Conservation (phyloP, 2,113 vertebrate genomes). For the Numida meleagris region DNA sequence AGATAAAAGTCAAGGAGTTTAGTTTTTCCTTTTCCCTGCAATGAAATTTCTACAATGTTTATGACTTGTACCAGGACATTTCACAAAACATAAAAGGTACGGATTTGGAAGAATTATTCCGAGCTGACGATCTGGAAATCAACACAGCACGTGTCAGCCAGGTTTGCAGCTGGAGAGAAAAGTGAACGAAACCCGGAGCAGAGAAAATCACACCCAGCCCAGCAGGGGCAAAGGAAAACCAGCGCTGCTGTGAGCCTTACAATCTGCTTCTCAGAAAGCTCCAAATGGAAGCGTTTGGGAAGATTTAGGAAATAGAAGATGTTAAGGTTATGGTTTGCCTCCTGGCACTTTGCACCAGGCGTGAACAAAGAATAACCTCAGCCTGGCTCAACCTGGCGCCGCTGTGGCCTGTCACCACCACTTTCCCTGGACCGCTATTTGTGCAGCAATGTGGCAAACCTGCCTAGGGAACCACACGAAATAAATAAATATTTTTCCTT, state of each 20-base stretch:
- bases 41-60: not conserved
- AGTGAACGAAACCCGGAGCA: not conserved
- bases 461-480: not conserved
- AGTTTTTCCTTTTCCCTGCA: not conserved
- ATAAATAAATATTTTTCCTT: not conserved
- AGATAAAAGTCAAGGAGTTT: not conserved
- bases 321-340: not conserved
- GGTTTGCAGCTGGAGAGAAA: not conserved
- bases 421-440: not conserved
- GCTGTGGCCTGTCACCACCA: not conserved
- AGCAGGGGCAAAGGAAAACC: not conserved
- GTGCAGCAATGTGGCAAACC: not conserved
- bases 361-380: not conserved
- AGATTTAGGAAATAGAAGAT: not conserved
- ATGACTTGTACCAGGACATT: not conserved
- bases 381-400: not conserved
- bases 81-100: not conserved
- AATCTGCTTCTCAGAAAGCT: not conserved
- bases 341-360: not conserved
- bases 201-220: not conserved
- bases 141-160: not conserved
- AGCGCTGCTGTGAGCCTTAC: not conserved
- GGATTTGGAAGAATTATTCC: not conserved
- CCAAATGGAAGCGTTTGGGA: not conserved
- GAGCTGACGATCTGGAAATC: not conserved